A percentile compares a stretch with the other conserved stretches of the same genome.
Evolutionary conservation across 2,888 invertebrate species (phyloP).

Genomic region (Fissipunctia ypsillon): DNA sequence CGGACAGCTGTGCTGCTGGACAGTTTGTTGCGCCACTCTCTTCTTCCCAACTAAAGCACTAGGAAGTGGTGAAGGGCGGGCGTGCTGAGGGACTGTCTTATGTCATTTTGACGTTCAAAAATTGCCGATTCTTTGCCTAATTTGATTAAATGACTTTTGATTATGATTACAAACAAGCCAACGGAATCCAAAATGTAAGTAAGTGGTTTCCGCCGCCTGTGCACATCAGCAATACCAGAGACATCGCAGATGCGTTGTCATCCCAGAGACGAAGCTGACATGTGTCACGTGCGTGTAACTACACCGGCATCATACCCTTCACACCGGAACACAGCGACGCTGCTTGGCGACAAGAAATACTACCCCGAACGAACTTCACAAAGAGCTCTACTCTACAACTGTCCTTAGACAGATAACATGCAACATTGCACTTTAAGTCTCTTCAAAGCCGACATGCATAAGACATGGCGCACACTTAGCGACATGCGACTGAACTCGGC

Average conservation of each 20-base stretch:
- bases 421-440: slow-evolving; percentile 1
- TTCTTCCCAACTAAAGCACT: neutral
- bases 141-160: neutral
- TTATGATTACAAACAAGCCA: no score
- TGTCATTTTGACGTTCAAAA: no score
- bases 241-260: neutral
- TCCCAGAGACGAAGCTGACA: neutral
- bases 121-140: no score
- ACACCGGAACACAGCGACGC: neutral
- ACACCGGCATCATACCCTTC: no score
- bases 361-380: neutral
- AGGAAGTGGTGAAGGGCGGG: no score
- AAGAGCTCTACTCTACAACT: neutral
- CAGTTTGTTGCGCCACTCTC: neutral
- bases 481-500: neutral
- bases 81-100: no score
- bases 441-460: neutral
- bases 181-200: no score
- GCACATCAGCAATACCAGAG: neutral
- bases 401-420: neutral
- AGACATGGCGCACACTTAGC: neutral
- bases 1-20: neutral
- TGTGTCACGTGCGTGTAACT: neutral
- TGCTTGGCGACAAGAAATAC: neutral
- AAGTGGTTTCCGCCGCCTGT: neutral